phyloP scores from a whole-genome alignment of 2,113 vertebrate species.

The Bucco capensis region DNA sequence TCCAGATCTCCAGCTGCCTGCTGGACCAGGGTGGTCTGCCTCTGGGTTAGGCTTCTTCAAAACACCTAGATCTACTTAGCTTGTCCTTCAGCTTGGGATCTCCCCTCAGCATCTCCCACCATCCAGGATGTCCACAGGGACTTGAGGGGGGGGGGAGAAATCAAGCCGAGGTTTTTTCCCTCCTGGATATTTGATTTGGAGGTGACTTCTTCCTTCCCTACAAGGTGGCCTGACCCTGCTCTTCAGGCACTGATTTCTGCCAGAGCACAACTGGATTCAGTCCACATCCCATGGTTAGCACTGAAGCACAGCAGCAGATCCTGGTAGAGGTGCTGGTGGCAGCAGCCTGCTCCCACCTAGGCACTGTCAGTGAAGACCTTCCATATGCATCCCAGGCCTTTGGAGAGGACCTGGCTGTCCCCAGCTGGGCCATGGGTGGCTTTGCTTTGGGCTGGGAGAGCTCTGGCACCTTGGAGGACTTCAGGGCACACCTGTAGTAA shows the following conservation, averaged over 20 bases:
- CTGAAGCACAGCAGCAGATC: background rate
- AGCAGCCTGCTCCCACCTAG: background rate
- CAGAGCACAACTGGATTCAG: fast-evolving
- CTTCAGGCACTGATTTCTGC: background rate
- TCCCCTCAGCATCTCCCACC: background rate
- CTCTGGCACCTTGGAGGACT: fast-evolving
- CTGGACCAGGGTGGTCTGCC: background rate
- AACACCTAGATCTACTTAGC: background rate
- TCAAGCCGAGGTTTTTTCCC: background rate
- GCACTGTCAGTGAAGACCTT: background rate
- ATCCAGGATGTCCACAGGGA: fast-evolving
- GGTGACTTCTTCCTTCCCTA: background rate
- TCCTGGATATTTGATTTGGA: background rate
- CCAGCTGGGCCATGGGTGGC: fast-evolving
- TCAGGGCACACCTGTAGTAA: background rate
- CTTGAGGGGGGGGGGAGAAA: background rate
- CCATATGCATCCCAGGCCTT: fast-evolving
- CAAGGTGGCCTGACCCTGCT: background rate
- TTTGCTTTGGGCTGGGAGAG: background rate
- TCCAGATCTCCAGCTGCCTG: background rate
- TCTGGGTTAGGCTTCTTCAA: background rate
- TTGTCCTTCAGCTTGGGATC: background rate
- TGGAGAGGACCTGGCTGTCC: background rate
- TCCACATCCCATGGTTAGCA: background rate
- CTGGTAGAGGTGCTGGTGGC: background rate